Base-by-base conservation (phyloP, 2,888 invertebrate species). In the Cotesia congregata region DNA sequence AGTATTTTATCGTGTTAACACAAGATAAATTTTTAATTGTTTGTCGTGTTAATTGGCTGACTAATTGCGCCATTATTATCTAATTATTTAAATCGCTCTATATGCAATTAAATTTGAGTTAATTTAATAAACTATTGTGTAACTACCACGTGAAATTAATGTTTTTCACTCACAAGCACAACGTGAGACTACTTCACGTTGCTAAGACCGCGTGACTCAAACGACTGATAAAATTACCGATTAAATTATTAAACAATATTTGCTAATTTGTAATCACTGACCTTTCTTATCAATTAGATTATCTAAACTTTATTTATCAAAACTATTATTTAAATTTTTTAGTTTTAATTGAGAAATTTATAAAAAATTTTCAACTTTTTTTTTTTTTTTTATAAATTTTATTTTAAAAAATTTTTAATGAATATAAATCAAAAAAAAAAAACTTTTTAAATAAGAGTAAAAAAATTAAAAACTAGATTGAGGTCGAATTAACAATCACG, bases 41-140 rank as follows among this genome's bases (percentile, higher is more conserved):
- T 17, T 80, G 82, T 74, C 79, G 81, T 73, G 81, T 73, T 9
- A 84, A 68, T 74, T 83, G 85, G 50, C 78, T 76, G 17, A 86
- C 78, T 38, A 86, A 78, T 77, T 82, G 84, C 75, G 86, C 84
- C 88, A 88, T 88, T 77, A 80, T 69, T 30, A 30, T 30, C 30
- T 9, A 50, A 50, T 12, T 50, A 9, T 50, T 50, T 1, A 30
- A 30, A 30, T 30, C 3, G 30, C 3, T 30, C 3, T 30, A 4
- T 30, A 30, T 30, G 30, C 30, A 30, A 30, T 30, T 30, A 12
- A 50, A 50, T 12, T 50, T 1, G 7, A 50, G 2, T 50, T 50
- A 50, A 50, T 50, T 50, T 1, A 50, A 12, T 12, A 50, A 12
- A 7, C 1, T 9, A 4, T 50, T 50, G 50, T 50, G 50, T 50